Evolutionary conservation across 2,888 invertebrate species (phyloP), one percentile per base, ranked within the genome.

Genomic region (Bombylius discolor): DNA sequence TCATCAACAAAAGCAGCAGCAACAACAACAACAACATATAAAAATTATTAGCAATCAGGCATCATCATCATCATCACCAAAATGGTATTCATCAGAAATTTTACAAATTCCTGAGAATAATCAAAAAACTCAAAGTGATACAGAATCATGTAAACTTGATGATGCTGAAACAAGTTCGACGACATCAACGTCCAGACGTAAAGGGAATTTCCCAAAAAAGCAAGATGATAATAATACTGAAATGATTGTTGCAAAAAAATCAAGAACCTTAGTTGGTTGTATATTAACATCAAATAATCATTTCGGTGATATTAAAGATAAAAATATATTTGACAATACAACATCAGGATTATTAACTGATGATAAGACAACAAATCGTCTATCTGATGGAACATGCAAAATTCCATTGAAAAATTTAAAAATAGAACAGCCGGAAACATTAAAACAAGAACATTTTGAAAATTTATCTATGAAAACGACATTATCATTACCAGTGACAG

Each of bases 241-340:
- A 72, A 89, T 88, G 0, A 87, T 89, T 53, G 88, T 89, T 0
- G 85, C 88, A 5, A 89, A 89, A 68, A 88, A 88, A 68, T 84
- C 86, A 0, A 84, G 85, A 66, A 80, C 79, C n/a, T 73, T 84
- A 5, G 83, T 85, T 4, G 83, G 83, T 0, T 84, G 81, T 64
- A 71, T 85, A 52, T 66, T 85, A 57, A 78, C 77, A 4, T 82
- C 84, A 4, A 63, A 63, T 51, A 63, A 61, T 52, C 62, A 61
- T 42, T 46, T 56, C n/a, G 58, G 53, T 47, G 59, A 61, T 34
- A 48, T 33, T 0, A 61, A 61, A 49, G 61, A 59, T 9, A 58
- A 57, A 46, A 52, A 53, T 32, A 52, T 53, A 5, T 51, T 53
- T 7, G 59, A 59, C 11, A 55, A 51, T 33, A 49, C 23, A 23